Conservation (phyloP, 2,797 vertebrate species). For the Pteropus rufus region DNA sequence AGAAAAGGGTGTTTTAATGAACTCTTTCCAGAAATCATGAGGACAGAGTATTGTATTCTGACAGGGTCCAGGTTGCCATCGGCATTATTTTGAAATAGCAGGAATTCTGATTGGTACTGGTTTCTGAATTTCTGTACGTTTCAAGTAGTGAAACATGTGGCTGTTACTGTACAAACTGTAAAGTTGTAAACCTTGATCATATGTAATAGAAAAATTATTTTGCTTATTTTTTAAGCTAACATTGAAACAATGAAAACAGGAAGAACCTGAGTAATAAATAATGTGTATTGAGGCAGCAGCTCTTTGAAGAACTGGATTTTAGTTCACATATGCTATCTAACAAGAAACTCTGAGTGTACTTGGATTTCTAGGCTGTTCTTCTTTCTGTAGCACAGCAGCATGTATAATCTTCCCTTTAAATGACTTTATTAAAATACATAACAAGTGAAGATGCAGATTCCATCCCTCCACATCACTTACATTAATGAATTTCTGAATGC, state of each 20-base stretch:
- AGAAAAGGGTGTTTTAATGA: neutral
- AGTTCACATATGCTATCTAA: neutral
- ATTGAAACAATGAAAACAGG: neutral
- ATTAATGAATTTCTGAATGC: neutral
- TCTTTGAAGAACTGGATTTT: slow-evolving; percentile 23
- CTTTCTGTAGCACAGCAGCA: neutral
- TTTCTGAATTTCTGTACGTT: neutral
- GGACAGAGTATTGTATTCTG: neutral
- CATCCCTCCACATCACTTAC: neutral
- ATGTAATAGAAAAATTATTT: neutral
- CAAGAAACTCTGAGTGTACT: slow-evolving; percentile 17
- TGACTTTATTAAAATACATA: neutral
- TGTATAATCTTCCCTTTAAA: neutral
- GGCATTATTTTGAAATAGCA: neutral
- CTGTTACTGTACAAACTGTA: neutral
- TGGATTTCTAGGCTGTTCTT: slow-evolving; percentile 1
- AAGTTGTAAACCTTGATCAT: neutral
- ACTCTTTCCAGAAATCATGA: neutral
- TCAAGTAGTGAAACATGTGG: neutral
- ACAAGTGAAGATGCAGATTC: slow-evolving; percentile 1
- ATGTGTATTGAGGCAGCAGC: neutral
- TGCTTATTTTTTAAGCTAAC: neutral
- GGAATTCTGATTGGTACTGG: neutral
- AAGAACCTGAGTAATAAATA: neutral
- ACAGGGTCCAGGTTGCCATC: neutral